phyloP scores from a whole-genome alignment of 2,888 invertebrate genomes.

The Phyllotreta striolata region DNA sequence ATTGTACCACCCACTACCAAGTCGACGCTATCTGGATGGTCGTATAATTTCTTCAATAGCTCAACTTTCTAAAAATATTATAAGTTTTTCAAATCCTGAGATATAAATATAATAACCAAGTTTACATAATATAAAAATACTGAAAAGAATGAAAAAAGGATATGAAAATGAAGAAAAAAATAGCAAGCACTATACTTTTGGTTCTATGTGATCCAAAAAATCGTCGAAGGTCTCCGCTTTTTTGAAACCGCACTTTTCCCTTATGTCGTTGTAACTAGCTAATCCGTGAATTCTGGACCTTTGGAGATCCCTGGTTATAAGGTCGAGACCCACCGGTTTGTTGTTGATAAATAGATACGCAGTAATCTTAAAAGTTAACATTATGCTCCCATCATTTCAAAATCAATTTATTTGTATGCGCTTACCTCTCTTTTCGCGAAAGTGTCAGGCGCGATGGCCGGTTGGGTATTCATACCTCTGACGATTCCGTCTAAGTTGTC shows the following conservation, averaged over 20 bases:
- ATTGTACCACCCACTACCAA: conserved; percentile 83
- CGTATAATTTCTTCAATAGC: no score
- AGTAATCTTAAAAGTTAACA: conserved; percentile 33
- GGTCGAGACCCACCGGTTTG: conserved; percentile 77
- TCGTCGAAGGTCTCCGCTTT: conserved; percentile 74
- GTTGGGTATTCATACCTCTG: conserved; percentile 79
- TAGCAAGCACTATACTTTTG: no score
- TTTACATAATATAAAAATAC: no score
- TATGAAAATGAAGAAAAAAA: no score
- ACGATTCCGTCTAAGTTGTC: conserved; percentile 74
- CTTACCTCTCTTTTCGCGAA: conserved; percentile 77
- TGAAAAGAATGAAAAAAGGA: no score
- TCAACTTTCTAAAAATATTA: no score
- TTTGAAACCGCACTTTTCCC: conserved; percentile 76
- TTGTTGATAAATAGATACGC: conserved; percentile 49
- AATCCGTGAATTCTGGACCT: conserved; percentile 86
- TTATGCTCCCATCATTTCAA: no score
- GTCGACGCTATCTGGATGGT: no score
- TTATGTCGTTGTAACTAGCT: conserved; percentile 76
- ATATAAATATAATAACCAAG: no score
- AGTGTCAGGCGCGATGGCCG: conserved; percentile 77
- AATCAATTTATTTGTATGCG: no score
- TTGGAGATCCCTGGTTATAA: conserved; percentile 83
- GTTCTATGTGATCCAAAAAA: conserved; percentile 70
- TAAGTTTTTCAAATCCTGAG: no score